Base-by-base conservation (phyloP, 2,113 vertebrate species). In the Hyaena hyaena region DNA sequence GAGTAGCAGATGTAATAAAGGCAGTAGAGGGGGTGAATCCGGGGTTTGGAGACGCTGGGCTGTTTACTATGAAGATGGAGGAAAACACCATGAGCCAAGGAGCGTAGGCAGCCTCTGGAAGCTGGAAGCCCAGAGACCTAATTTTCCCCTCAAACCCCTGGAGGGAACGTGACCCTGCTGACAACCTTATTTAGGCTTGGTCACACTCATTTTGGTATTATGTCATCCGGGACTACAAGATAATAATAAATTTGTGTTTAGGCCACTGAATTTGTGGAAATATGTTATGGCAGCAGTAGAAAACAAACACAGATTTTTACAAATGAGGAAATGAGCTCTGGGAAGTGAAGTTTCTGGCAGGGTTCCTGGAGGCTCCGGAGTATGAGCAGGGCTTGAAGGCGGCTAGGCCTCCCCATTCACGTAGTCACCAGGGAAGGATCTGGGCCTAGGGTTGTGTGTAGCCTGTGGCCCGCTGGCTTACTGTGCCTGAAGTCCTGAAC, bases 201-300 rank as follows among this genome's bases (percentile, higher is more conserved):
- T 93, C 33, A 77, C 35, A 53, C 26, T 28, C 53, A 0, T 35
- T 69, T 96, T 93, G 26, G 53, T 45, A 83, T 83, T 88, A 39
- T 88, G n/a, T 15, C 66, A 2, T 89, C 65, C 17, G 45, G 24
- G 63, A 50, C 4, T 85, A 8, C 33, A 68, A 80, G 33, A 35
- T 63, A 63, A 65, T 83, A 77, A 69, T 84, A 83, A n/a, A 74
- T 69, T 24, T 43, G 24, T 76, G 35, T 76, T 97, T 53, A 87
- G 71, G 50, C 31, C 45, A 3, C 35, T 4, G 31, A 93, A 2
- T 69, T 63, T 80, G 33, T 76, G 8, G 55, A 74, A 15, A 3
- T 39, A 85, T 90, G 28, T 88, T 53, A 53, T 1, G 58, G 33
- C 21, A 80, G 31, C 43, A n/a, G 1, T 43, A 76, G 39, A 26